A percentile compares a stretch with the other conserved stretches of the same genome.
Conservation (phyloP, 2,113 vertebrate species). For the Syngnathus typhle region DNA sequence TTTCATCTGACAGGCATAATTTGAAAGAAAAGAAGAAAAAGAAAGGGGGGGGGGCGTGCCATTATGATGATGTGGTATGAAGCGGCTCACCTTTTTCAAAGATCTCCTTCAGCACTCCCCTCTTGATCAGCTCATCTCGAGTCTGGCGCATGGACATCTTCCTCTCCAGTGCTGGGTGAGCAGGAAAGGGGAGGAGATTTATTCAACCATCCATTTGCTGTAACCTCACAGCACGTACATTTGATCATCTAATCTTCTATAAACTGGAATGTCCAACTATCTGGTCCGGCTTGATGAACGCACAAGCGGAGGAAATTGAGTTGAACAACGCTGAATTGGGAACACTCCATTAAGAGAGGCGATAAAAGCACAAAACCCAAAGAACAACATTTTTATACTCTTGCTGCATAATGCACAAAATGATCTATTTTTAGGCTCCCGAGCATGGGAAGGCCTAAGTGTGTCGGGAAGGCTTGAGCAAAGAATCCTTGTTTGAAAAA, state of each 20-base stretch:
- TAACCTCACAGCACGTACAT: not conserved
- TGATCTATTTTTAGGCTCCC: constrained; percentile 49
- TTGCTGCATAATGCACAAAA: constrained; percentile 45
- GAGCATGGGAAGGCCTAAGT: constrained; percentile 41
- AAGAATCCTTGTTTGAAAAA: constrained; percentile 34
- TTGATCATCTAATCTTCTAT: not conserved
- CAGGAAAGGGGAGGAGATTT: constrained; percentile 21
- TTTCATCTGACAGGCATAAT: not conserved
- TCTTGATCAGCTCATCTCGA: constrained; percentile 95
- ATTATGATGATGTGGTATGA: not conserved
- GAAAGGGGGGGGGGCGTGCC: not conserved
- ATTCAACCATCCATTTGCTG: not conserved
- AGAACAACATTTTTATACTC: constrained; percentile 19
- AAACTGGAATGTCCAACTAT: not conserved
- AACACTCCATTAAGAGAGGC: constrained; percentile 10
- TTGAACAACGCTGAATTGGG: not conserved
- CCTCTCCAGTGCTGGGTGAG: constrained; percentile 85
- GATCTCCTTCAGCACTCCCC: constrained; percentile 95
- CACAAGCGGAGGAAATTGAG: not conserved
- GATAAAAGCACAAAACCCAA: constrained; percentile 12
- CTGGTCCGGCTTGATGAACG: not conserved
- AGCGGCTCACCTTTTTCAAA: constrained; percentile 91
- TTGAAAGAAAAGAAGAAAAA: not conserved
- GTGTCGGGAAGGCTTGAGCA: constrained; percentile 25
- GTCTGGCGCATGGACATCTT: constrained; percentile 97